A percentile compares a stretch with the other conserved stretches of the same genome.
Conservation (phyloP, 2,888 invertebrate genomes). For the Drosophila anceps region DNA sequence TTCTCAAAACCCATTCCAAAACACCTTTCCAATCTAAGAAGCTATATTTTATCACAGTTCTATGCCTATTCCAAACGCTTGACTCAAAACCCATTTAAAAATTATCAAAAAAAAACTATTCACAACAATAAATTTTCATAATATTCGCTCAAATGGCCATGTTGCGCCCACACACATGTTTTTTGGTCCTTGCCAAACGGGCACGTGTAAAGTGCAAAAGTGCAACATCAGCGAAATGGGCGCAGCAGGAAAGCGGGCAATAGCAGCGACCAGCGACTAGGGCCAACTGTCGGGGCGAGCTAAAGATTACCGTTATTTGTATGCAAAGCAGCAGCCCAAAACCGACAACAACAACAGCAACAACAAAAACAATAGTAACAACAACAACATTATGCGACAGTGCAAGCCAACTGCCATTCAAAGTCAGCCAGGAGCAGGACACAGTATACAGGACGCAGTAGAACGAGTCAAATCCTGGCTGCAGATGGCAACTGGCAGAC, state of each 20-base stretch:
- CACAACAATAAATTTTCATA: slow-evolving; percentile 71
- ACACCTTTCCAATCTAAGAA: neutral
- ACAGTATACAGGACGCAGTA: neutral
- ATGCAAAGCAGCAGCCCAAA: slow-evolving; percentile 69
- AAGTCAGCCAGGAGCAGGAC: slow-evolving; percentile 35
- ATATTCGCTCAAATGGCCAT: slow-evolving; percentile 40
- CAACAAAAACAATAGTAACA: slow-evolving; percentile 50
- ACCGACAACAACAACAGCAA: slow-evolving; percentile 59
- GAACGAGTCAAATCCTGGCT: slow-evolving; percentile 21
- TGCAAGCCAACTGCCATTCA: slow-evolving; percentile 56
- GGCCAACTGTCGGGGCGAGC: slow-evolving; percentile 25
- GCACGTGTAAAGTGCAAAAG: slow-evolving; percentile 68
- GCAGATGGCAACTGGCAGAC: slow-evolving; percentile 30
- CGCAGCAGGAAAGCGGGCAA: slow-evolving; percentile 16
- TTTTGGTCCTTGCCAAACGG: slow-evolving; percentile 24
- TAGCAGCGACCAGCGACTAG: slow-evolving; percentile 17
- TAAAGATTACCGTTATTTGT: slow-evolving; percentile 72
- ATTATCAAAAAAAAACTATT: slow-evolving; percentile 41
- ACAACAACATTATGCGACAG: slow-evolving; percentile 51
- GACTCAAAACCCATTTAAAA: slow-evolving; percentile 31
- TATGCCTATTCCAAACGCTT: neutral
- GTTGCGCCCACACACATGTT: slow-evolving; percentile 41
- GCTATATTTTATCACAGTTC: neutral
- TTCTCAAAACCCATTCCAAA: neutral
- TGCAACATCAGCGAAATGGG: slow-evolving; percentile 69